Evolutionary conservation across 2,797 vertebrate genomes (phyloP).

Genomic region (Anguilla anguilla): DNA sequence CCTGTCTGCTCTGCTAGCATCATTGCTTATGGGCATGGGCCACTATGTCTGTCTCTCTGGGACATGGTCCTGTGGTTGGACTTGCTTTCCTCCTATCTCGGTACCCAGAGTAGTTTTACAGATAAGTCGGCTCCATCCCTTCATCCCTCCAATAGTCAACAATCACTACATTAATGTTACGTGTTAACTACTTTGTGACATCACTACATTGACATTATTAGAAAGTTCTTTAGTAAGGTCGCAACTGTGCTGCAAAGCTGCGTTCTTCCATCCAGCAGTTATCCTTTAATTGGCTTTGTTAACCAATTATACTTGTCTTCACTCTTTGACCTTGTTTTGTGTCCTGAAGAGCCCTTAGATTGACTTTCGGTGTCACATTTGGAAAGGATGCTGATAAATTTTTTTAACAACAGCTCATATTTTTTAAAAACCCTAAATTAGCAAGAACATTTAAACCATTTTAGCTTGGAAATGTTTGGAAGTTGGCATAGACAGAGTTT

Average conservation of each 20-base stretch:
- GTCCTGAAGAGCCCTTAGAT: not conserved
- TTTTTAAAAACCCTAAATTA: not conserved
- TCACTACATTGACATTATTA: no score
- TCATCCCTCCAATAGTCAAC: not conserved
- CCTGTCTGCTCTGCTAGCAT: slow-evolving; percentile 78
- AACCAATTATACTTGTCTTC: not conserved
- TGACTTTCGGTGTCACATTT: not conserved
- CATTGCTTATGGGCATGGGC: slow-evolving; percentile 68
- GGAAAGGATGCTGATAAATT: not conserved
- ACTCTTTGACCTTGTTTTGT: not conserved
- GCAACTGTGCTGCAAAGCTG: no score
- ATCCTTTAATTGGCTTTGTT: slow-evolving; percentile 11
- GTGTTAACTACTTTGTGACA: no score
- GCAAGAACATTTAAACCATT: not conserved
- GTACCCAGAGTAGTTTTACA: slow-evolving; percentile 76
- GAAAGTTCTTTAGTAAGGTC: no score
- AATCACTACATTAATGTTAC: not conserved
- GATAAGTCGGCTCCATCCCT: slow-evolving; percentile 58
- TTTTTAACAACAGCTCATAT: not conserved
- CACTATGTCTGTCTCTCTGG: no score
- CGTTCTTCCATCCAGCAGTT: not conserved
- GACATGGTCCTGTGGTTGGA: slow-evolving; percentile 38
- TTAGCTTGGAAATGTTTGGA: not conserved
- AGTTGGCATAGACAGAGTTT: not conserved
- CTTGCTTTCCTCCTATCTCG: slow-evolving; percentile 73